These are phyloP conservation scores for Podotricha telesiphe DNA, from an alignment of 2,888 invertebrate species.

Conservation along the genomic window DNA sequence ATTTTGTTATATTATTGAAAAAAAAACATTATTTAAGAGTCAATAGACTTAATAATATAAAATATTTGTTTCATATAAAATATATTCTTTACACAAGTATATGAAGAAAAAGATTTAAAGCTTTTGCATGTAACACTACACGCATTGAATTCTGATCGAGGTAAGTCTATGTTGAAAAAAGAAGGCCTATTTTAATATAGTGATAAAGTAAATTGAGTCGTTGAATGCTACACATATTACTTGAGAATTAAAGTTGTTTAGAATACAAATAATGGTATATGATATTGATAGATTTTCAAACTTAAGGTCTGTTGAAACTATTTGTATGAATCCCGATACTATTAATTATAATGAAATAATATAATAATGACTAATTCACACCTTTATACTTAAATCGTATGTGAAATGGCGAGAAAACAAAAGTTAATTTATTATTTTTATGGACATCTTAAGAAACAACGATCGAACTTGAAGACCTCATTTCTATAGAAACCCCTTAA, in stretches of 20 bases:
- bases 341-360: no score
- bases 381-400: no score
- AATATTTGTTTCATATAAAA: not conserved
- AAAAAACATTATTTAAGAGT: no score
- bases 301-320: no score
- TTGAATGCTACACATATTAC: not conserved
- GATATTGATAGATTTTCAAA: no score
- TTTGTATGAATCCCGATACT: no score
- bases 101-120: not conserved
- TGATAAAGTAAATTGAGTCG: conserved; percentile 14
- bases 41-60: not conserved
- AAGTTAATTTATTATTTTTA: not conserved
- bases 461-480: no score
- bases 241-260: not conserved
- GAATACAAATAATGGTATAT: no score
- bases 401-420: not conserved
- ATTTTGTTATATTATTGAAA: no score
- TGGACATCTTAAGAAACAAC: no score
- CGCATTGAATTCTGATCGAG: conserved; percentile 14
- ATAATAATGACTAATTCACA: no score
- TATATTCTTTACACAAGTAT: not conserved
- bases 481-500: no score
- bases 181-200: conserved; percentile 19
- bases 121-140: conserved; percentile 4
- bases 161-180: conserved; percentile 6